A percentile compares a stretch with the other conserved stretches of the same genome.
Evolutionary conservation across 2,113 vertebrate genomes (phyloP).

Genomic region (Crypturellus undulatus): DNA sequence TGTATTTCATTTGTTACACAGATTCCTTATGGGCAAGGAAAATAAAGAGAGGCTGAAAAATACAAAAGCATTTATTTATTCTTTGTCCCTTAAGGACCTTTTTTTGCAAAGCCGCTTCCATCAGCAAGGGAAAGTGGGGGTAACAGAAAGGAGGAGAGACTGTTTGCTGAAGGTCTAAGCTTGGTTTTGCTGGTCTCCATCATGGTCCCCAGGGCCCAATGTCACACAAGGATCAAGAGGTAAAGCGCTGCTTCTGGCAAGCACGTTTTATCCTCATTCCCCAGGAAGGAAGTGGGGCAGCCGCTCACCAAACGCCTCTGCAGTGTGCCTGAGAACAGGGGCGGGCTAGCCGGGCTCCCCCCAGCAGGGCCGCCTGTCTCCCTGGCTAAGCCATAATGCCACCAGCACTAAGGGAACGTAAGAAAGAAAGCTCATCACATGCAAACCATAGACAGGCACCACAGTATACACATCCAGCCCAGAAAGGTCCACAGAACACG

Average conservation of each 20-base stretch:
- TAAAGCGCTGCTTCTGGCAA: background rate
- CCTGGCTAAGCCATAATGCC: background rate
- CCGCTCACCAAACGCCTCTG: background rate
- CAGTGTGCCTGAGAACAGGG: background rate
- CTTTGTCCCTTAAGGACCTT: slow-evolving; percentile 81
- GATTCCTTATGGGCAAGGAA: slow-evolving; percentile 90
- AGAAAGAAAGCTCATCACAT: background rate
- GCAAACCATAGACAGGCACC: background rate
- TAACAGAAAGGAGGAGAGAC: background rate
- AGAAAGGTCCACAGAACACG: background rate
- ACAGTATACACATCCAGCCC: background rate
- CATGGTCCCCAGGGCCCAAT: background rate
- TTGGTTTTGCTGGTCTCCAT: background rate
- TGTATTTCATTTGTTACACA: slow-evolving; percentile 92
- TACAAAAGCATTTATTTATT: slow-evolving; percentile 86
- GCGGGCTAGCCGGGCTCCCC: background rate
- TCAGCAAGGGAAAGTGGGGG: background rate
- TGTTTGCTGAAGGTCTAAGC: background rate
- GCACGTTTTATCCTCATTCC: background rate
- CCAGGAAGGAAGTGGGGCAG: background rate
- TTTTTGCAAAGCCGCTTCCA: slow-evolving; percentile 66
- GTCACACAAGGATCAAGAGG: background rate
- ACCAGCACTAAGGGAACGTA: background rate
- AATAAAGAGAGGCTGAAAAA: slow-evolving; percentile 83
- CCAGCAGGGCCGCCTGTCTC: slow-evolving; percentile 24